phyloP scores from a whole-genome alignment of 2,888 invertebrate species.

The Thereva unica region DNA sequence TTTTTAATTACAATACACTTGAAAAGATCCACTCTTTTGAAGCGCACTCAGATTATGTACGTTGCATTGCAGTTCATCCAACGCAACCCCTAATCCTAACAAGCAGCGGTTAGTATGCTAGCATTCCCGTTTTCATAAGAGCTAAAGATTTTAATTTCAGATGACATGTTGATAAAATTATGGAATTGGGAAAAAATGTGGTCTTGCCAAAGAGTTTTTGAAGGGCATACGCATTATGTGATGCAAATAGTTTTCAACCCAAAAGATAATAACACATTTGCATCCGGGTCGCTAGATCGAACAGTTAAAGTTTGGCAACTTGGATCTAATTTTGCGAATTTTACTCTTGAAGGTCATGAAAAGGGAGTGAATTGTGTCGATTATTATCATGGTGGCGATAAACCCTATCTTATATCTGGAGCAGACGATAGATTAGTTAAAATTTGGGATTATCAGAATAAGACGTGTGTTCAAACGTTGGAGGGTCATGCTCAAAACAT shows the following conservation, averaged over 20 bases:
- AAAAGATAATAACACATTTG: slow-evolving; percentile 99
- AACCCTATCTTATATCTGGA: slow-evolving; percentile 97
- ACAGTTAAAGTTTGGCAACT: slow-evolving; percentile 99
- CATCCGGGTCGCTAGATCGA: slow-evolving; percentile 96
- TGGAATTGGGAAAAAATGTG: slow-evolving; percentile 99
- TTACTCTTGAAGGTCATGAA: slow-evolving; percentile 96
- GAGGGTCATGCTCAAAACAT: slow-evolving; percentile 98
- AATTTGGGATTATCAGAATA: slow-evolving; percentile 99
- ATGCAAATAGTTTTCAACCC: slow-evolving; percentile 99
- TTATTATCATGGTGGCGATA: slow-evolving; percentile 98
- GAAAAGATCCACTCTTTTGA: slow-evolving; percentile 95
- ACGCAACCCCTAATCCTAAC: slow-evolving; percentile 96
- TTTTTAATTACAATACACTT: slow-evolving; percentile 98
- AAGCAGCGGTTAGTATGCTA: slow-evolving; percentile 77
- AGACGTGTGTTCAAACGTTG: slow-evolving; percentile 97
- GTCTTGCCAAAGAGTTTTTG: slow-evolving; percentile 97
- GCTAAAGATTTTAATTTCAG: slow-evolving; percentile 60
- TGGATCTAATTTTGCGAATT: slow-evolving; percentile 95
- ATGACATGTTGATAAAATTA: slow-evolving; percentile 97
- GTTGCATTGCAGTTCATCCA: slow-evolving; percentile 95
- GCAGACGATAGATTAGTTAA: slow-evolving; percentile 97
- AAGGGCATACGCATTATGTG: slow-evolving; percentile 98
- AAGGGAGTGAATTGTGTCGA: slow-evolving; percentile 99
- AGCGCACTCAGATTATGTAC: slow-evolving; percentile 97
- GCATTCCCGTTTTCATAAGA: neutral